Evolutionary conservation across 92 coral and sea anemone genomes (phyloP).

Genomic region (Epizoanthus scotinus): DNA sequence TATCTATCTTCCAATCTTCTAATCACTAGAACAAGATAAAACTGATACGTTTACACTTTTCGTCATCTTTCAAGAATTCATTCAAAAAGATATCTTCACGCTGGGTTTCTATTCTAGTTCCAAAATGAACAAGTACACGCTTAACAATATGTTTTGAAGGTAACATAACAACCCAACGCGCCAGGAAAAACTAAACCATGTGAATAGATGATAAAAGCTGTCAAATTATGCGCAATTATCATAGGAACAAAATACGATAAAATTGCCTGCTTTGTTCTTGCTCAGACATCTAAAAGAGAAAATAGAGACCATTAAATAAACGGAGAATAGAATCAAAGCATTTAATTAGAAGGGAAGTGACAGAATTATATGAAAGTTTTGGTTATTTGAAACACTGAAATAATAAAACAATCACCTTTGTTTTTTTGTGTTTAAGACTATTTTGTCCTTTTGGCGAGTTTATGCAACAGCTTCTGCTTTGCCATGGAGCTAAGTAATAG

Average conservation of each 20-base stretch:
- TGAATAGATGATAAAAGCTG: neutral
- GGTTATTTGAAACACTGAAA: conserved; percentile 8
- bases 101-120: neutral
- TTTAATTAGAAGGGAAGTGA: neutral
- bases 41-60: neutral
- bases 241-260: neutral
- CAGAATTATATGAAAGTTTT: neutral
- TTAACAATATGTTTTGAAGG: conserved; percentile 6
- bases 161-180: neutral
- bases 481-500: conserved; percentile 21
- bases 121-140: conserved; percentile 11
- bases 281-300: conserved; percentile 2
- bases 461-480: neutral
- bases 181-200: neutral
- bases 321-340: conserved; percentile 1
- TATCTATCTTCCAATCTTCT: neutral
- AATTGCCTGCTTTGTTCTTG: conserved; percentile 28
- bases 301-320: conserved; percentile 14
- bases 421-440: conserved; percentile 3
- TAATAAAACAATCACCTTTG: conserved; percentile 3
- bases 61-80: neutral
- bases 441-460: conserved; percentile 26
- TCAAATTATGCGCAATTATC: neutral
- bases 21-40: conserved; percentile 13
- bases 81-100: neutral